Conservation (phyloP, 1,140 invertebrate genomes). For the Listronotus bonariensis region DNA sequence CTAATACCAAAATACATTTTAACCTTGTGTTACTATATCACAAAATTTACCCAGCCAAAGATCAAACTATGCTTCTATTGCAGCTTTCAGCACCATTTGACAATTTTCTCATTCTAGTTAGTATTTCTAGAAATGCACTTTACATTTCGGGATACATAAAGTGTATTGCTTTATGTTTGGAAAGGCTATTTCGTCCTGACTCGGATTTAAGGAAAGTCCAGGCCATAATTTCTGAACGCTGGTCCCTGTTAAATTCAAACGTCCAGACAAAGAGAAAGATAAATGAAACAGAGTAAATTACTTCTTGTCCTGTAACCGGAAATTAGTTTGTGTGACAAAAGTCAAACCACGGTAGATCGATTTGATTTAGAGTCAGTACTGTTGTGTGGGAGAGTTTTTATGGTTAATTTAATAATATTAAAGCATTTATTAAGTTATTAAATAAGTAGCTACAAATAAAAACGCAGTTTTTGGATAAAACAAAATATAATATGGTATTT, state of each 20-base stretch:
- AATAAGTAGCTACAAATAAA: no score
- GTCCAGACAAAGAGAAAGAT: slow-evolving; percentile 46
- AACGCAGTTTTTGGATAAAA: no score
- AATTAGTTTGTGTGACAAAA: no score
- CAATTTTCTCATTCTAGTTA: slow-evolving; percentile 6
- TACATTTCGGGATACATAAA: slow-evolving; percentile 25
- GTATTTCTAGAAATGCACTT: slow-evolving; percentile 4
- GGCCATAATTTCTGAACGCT: slow-evolving; percentile 34
- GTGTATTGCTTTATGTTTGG: slow-evolving; percentile 22
- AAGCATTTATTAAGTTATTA: no score
- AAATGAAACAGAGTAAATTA: slow-evolving; percentile 50
- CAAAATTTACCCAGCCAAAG: no score
- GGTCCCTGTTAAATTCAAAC: slow-evolving; percentile 36
- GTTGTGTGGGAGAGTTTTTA: no score
- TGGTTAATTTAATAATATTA: no score
- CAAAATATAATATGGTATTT: no score
- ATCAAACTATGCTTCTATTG: neutral
- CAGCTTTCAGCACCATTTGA: slow-evolving; percentile 8
- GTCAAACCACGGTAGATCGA: no score
- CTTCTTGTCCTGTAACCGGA: slow-evolving; percentile 45
- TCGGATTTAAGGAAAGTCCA: slow-evolving; percentile 25
- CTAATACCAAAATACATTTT: no score
- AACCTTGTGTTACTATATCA: no score
- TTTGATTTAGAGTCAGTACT: no score
- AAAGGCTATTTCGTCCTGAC: slow-evolving; percentile 17